Base-by-base conservation (phyloP, 2,113 vertebrate species). In the Ciconia stormi region DNA sequence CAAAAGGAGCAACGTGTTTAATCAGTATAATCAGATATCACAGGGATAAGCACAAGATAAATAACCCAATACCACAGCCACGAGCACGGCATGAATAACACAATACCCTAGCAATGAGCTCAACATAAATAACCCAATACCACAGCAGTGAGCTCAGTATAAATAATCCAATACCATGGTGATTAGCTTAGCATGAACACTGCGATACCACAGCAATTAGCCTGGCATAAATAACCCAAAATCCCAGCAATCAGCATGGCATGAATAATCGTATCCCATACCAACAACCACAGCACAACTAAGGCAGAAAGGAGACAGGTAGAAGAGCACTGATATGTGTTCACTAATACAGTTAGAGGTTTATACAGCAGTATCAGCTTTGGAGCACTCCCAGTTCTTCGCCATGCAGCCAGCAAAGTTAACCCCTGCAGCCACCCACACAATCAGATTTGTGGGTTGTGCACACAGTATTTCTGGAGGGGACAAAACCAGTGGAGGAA, bases 151-250 rank as follows among this genome's bases (percentile, higher is more conserved):
- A 88, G 93, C 87, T 97, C 89, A 81, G 95, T 76, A 86, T 95
- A 95, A 97, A 97, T 97, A 97, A 97, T 95, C 95, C 87, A 95
- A 91, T 97, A 27, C 95, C 94, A 91, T 61, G 89, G 94, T 97
- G 96, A 97, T 97, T 96, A 96, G 95, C 94, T 73, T 95, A 93
- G 94, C 97, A 88, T 80, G 95, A 97, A 58, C 74, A 62, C 58
- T 66, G 78, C 0, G 30, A 94, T 88, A 93, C 96, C 96, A 91
- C 95, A 94, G 93, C 95, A 94, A 95, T 97, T 95, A 96, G 95
- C 94, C 74, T 13, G 58, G 93, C 71, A 16, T 96, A 96, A 97
- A 95, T 94, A 96, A 93, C 93, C 95, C 87, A 19, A 93, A 93
- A 97, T 96, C 94, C 93, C 0, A 0, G 87, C 89, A 95, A 94